These are phyloP conservation scores for Platorchestia sp. DNA, from an alignment of 1,140 invertebrate genomes.

Conservation along the genomic window DNA sequence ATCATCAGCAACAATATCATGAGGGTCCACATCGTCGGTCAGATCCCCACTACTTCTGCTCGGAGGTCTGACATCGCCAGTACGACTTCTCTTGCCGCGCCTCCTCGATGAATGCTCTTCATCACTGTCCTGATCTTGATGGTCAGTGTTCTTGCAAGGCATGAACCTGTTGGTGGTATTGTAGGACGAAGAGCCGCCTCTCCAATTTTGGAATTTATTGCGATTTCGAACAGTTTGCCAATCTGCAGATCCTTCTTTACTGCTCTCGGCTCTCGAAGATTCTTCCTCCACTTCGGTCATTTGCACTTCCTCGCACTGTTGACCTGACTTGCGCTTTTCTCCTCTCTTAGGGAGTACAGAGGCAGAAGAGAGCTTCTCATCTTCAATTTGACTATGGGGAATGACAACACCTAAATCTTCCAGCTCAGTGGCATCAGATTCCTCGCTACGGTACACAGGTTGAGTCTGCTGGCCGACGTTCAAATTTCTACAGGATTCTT, in stretches of 20 bases:
- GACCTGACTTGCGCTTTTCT: conserved; percentile 36
- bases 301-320: conserved; percentile 34
- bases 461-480: not conserved
- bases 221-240: conserved; percentile 45
- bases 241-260: not conserved
- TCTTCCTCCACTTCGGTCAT: not conserved
- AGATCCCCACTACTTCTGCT: not conserved
- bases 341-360: not conserved
- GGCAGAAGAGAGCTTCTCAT: not conserved
- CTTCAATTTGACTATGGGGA: not conserved
- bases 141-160: not conserved
- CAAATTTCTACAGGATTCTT: not conserved
- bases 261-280: not conserved
- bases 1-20: not conserved
- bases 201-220: conserved; percentile 25
- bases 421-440: not conserved
- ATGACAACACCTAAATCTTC: conserved; percentile 28
- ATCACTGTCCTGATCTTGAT: not conserved
- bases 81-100: conserved; percentile 34
- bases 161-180: not conserved
- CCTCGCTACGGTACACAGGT: not conserved
- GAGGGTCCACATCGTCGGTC: not conserved
- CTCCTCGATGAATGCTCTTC: not conserved
- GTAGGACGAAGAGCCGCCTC: not conserved
- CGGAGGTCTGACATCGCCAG: not conserved